Conservation (phyloP, 2,888 invertebrate genomes). For the Blastobasis adustella region DNA sequence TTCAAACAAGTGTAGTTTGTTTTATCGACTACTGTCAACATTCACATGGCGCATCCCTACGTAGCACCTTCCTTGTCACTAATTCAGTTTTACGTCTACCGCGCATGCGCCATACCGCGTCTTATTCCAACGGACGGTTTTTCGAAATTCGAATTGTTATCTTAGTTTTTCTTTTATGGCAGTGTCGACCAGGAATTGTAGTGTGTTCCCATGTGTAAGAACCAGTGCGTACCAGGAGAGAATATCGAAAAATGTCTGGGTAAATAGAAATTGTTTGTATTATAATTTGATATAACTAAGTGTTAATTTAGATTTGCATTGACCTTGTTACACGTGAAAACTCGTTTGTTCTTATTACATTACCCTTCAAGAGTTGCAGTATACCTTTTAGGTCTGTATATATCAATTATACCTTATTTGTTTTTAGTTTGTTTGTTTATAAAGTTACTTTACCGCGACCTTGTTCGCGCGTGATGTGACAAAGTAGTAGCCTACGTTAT, state of each 20-base stretch:
- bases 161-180: constrained; percentile 45
- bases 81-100: constrained; percentile 56
- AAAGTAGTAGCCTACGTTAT: no score
- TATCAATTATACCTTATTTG: no score
- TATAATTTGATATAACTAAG: neutral
- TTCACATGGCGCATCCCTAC: constrained; percentile 26
- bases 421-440: no score
- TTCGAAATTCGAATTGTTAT: constrained; percentile 36
- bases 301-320: constrained; percentile 15
- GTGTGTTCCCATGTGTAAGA: constrained; percentile 55
- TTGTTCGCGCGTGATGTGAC: no score
- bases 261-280: constrained; percentile 24
- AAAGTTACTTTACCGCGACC: no score
- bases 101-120: constrained; percentile 61
- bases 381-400: no score
- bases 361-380: no score
- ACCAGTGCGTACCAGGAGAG: constrained; percentile 41
- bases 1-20: neutral
- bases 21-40: constrained; percentile 23
- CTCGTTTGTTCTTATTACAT: neutral
- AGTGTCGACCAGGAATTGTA: constrained; percentile 61
- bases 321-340: constrained; percentile 21
- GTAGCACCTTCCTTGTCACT: constrained; percentile 46
- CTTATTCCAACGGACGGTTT: constrained; percentile 26
- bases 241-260: constrained; percentile 52